These are phyloP conservation scores for Daphoenositta chrysoptera DNA, from an alignment of 2,113 vertebrate species.

Conservation along the genomic window DNA sequence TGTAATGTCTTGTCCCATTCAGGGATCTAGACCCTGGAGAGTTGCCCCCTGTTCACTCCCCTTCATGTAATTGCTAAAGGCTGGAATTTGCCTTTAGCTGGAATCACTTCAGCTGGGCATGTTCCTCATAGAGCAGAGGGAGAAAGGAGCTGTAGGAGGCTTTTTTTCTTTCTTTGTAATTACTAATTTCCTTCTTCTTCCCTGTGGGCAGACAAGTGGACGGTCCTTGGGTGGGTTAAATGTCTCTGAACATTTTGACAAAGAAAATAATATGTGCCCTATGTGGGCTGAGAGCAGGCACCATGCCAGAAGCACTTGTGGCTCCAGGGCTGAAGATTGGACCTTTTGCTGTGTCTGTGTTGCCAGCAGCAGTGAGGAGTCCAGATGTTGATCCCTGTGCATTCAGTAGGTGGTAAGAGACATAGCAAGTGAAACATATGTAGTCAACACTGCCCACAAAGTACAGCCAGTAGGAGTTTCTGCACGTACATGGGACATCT, in stretches of 20 bases:
- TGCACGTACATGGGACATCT: fast-evolving
- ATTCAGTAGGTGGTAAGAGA: background rate
- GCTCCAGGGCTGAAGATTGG: background rate
- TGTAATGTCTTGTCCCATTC: background rate
- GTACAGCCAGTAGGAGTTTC: background rate
- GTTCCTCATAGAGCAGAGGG: background rate
- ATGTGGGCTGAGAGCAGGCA: background rate
- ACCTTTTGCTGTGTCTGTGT: background rate
- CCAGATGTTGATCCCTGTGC: background rate
- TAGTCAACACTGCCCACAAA: background rate
- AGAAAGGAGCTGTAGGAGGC: background rate
- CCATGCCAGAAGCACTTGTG: background rate
- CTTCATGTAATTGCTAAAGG: fast-evolving
- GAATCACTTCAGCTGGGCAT: background rate
- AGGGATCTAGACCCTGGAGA: no score
- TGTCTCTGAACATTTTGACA: background rate
- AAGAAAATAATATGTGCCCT: background rate
- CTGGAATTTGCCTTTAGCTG: background rate
- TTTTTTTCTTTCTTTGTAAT: background rate
- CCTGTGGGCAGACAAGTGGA: background rate
- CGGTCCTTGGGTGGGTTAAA: background rate
- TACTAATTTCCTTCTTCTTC: background rate
- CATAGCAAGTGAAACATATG: background rate
- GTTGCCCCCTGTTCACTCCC: background rate
- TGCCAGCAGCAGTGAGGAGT: background rate